These are phyloP conservation scores for Chaetops frenatus DNA, from an alignment of 2,113 vertebrate genomes.

Conservation along the genomic window DNA sequence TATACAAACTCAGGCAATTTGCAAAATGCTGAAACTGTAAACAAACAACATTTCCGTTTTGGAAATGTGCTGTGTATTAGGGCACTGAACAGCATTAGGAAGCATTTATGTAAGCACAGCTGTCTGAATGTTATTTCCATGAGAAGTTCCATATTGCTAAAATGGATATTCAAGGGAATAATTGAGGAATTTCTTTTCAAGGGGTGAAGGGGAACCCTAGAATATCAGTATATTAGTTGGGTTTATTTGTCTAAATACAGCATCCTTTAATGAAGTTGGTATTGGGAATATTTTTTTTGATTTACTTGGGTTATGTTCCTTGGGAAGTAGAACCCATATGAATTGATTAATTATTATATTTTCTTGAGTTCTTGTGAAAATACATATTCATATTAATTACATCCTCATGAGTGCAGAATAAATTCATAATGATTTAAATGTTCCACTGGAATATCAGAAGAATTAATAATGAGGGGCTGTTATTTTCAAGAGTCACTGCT, in stretches of 20 bases:
- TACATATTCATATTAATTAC: constrained; percentile 59
- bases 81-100: background rate
- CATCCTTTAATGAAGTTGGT: background rate
- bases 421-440: constrained; percentile 46
- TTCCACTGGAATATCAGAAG: constrained; percentile 22
- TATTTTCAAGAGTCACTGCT: constrained; percentile 45
- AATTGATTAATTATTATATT: constrained; percentile 1
- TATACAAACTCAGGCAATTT: background rate
- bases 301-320: constrained; percentile 23
- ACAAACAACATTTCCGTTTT: background rate
- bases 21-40: background rate
- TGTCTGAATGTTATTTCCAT: background rate
- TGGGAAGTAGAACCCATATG: background rate
- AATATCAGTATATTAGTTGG: background rate
- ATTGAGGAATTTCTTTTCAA: background rate
- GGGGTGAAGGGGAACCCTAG: background rate
- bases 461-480: constrained; percentile 47
- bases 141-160: background rate
- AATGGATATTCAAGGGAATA: background rate
- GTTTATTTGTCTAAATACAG: background rate
- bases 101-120: constrained; percentile 1
- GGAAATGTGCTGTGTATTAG: background rate
- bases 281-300: background rate
- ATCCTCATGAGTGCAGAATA: constrained; percentile 42
- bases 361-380: constrained; percentile 43